Evolutionary conservation across 2,797 vertebrate genomes (phyloP).

Genomic region (Glyptemys insculpta): DNA sequence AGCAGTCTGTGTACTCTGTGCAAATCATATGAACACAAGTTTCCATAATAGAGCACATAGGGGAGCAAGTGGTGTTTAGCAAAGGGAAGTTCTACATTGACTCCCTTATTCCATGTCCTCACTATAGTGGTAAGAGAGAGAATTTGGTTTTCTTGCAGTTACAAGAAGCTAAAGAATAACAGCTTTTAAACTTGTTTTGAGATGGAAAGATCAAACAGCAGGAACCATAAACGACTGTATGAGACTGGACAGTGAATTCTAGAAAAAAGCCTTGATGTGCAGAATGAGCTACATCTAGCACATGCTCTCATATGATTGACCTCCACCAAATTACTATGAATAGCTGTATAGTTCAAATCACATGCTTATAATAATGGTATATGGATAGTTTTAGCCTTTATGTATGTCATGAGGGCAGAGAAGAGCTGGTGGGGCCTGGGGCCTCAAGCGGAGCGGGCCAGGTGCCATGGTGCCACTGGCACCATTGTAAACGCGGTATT

Average conservation of each 20-base stretch:
- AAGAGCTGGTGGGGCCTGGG: no score
- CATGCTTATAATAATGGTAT: neutral
- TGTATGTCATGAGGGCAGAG: neutral
- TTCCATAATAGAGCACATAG: neutral
- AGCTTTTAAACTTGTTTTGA: neutral
- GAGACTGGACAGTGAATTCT: neutral
- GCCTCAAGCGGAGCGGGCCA: no score
- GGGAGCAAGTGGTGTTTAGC: neutral
- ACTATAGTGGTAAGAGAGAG: neutral
- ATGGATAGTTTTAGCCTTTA: neutral
- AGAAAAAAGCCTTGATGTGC: neutral
- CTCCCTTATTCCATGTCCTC: neutral
- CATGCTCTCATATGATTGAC: neutral
- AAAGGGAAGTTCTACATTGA: neutral
- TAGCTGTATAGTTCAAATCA: neutral
- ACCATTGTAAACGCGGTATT: no score
- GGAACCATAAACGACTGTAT: neutral
- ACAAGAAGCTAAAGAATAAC: neutral
- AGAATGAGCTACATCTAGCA: neutral
- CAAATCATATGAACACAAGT: neutral
- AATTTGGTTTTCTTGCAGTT: neutral
- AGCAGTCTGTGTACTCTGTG: neutral
- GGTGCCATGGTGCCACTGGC: no score
- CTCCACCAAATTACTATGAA: neutral
- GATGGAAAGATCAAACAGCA: neutral